Percentiles rank a stretch among this genome's conserved stretches.
Evolutionary conservation across 2,797 vertebrate species (phyloP).

Genomic region (Anguilla anguilla): DNA sequence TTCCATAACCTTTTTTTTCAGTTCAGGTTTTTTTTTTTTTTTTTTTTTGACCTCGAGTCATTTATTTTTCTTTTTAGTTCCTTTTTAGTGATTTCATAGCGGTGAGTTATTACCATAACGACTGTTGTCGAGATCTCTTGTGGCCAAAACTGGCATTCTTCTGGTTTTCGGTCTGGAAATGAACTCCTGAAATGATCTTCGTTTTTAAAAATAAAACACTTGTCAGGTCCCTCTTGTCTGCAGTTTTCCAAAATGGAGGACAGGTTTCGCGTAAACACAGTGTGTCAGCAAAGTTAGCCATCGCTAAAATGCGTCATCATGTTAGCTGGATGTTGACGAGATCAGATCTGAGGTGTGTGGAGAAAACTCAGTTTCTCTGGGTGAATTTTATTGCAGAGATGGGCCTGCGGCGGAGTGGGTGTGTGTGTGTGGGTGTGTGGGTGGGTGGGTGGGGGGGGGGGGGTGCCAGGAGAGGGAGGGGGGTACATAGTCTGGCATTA

Average conservation of each 20-base stretch:
- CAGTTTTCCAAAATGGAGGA: neutral
- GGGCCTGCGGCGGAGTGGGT: slow-evolving; percentile 16
- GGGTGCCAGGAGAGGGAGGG: neutral
- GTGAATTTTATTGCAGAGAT: slow-evolving; percentile 6
- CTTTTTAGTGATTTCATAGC: slow-evolving; percentile 51
- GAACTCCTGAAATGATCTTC: slow-evolving; percentile 17
- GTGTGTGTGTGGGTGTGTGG: neutral
- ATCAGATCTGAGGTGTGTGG: neutral
- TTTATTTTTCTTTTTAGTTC: slow-evolving; percentile 51
- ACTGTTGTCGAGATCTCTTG: slow-evolving; percentile 57
- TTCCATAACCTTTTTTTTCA: slow-evolving; percentile 47
- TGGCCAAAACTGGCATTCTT: slow-evolving; percentile 55
- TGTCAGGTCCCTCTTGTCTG: neutral
- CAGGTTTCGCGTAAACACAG: neutral
- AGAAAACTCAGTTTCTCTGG: neutral
- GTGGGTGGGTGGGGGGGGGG: slow-evolving; percentile 15
- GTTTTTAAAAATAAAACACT: neutral
- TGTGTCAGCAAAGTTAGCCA: neutral
- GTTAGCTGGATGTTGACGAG: neutral
- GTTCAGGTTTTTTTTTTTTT: slow-evolving; percentile 33
- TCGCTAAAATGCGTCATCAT: neutral
- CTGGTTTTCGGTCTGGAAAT: slow-evolving; percentile 56
- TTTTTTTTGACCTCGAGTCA: neutral
- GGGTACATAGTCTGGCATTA: slow-evolving; percentile 63
- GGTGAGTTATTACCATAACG: slow-evolving; percentile 51